Percentiles rank a stretch among this genome's conserved stretches.
These are phyloP conservation scores for Steatornis caripensis DNA, from an alignment of 2,113 vertebrate genomes.

Conservation along the genomic window DNA sequence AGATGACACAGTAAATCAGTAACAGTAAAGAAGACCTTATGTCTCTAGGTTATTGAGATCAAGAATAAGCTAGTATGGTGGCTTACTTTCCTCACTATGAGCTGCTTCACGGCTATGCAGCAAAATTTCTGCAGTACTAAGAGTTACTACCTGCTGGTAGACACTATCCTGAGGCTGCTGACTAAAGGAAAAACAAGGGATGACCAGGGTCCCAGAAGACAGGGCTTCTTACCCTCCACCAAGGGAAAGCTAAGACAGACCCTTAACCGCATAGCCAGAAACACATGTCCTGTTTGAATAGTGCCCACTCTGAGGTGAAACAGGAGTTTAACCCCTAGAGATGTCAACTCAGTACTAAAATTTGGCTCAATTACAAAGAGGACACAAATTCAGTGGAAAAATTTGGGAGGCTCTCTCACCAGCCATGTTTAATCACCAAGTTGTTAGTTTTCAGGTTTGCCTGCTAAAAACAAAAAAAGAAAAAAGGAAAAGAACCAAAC, in stretches of 20 bases:
- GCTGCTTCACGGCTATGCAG: neutral
- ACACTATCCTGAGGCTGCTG: neutral
- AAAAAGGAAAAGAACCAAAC: fast-evolving
- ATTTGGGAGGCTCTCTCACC: neutral
- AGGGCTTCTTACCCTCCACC: neutral
- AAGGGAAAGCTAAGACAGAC: neutral
- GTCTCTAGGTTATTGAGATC: neutral
- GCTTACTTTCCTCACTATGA: neutral
- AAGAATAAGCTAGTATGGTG: neutral
- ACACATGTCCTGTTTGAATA: fast-evolving
- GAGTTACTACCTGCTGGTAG: neutral
- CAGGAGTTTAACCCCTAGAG: neutral
- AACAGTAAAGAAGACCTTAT: neutral
- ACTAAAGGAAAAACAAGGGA: neutral
- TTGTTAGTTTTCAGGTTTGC: neutral
- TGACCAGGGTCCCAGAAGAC: neutral
- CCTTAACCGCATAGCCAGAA: fast-evolving
- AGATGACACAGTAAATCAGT: neutral
- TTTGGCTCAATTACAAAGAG: neutral
- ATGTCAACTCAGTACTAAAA: neutral
- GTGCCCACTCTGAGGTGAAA: neutral
- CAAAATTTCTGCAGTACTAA: neutral
- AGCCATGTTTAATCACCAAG: neutral
- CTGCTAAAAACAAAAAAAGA: neutral
- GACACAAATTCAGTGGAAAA: neutral